A percentile compares a stretch with the other conserved stretches of the same genome.
Conservation (phyloP, 2,113 vertebrate species). For the Nycticebus coucang region DNA sequence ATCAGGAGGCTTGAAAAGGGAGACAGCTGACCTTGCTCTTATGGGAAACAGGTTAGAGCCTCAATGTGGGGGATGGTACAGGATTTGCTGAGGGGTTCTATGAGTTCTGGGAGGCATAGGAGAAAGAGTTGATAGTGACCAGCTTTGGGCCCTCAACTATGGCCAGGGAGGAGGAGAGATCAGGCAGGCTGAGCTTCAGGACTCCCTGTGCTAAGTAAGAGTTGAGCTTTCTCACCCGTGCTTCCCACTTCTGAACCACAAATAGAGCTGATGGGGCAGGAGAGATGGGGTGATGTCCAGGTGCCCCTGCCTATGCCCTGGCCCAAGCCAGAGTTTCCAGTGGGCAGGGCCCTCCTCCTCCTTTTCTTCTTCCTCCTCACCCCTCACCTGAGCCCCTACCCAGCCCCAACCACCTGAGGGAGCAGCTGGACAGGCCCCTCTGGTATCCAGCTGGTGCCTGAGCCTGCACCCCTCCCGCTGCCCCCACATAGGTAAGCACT, state of each 20-base stretch:
- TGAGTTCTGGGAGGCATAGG: background rate
- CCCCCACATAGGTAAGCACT: slow-evolving; percentile 79
- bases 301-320: background rate
- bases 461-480: background rate
- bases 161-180: background rate
- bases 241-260: background rate
- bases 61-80: background rate
- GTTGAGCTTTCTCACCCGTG: background rate
- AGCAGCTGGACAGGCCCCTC: background rate
- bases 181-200: background rate
- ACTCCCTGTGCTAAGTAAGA: background rate
- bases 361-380: too few relatives aligned
- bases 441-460: background rate
- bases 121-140: background rate
- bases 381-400: background rate
- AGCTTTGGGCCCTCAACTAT: background rate
- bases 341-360: background rate
- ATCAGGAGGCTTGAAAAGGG: background rate
- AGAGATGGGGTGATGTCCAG: background rate
- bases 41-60: background rate
- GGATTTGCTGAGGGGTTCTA: background rate
- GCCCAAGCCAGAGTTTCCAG: background rate
- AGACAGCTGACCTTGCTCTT: background rate
- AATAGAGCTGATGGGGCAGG: background rate
- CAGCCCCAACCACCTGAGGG: background rate